Evolutionary conservation across 1,140 invertebrate species (phyloP).

Genomic region (Laupala kohalensis): DNA sequence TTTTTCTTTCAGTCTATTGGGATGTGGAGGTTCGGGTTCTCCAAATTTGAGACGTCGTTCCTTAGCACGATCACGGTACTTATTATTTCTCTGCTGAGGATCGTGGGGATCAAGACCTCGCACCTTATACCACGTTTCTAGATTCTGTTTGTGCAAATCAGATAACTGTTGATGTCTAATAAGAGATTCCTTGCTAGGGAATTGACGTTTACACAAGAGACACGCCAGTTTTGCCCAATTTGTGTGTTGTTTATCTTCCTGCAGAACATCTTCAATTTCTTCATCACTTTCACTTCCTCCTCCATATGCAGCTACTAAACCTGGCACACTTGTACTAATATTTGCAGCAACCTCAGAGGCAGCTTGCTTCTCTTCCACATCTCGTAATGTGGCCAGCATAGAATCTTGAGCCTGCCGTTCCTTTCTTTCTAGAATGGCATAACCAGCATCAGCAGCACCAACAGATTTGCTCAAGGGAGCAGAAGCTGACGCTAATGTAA

Average conservation of each 20-base stretch:
- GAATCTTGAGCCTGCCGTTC: conserved; percentile 14
- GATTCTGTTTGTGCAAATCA: conserved; percentile 89
- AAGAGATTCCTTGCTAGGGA: conserved; percentile 77
- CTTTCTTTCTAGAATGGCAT: conserved; percentile 68
- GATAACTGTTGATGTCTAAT: conserved; percentile 82
- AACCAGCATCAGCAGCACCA: conserved; percentile 79
- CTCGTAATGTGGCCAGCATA: background rate
- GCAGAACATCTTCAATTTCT: conserved; percentile 41
- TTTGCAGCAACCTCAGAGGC: background rate
- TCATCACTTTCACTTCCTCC: conserved; percentile 50
- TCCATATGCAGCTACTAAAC: conserved; percentile 63
- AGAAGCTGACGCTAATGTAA: conserved; percentile 38
- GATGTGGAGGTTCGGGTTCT: conserved; percentile 62
- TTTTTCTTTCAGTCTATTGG: conserved; percentile 47
- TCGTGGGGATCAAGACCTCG: conserved; percentile 39
- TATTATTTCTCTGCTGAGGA: conserved; percentile 36
- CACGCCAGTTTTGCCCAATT: conserved; percentile 88
- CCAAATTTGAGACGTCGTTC: conserved; percentile 91
- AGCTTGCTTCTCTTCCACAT: background rate
- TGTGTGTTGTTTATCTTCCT: conserved; percentile 47
- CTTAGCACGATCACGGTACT: conserved; percentile 89
- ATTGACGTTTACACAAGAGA: conserved; percentile 88
- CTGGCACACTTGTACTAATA: background rate
- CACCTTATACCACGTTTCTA: conserved; percentile 50
- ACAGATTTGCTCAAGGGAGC: conserved; percentile 23